Base-by-base conservation (phyloP, 2,888 invertebrate species). In the Salticus scenicus region DNA sequence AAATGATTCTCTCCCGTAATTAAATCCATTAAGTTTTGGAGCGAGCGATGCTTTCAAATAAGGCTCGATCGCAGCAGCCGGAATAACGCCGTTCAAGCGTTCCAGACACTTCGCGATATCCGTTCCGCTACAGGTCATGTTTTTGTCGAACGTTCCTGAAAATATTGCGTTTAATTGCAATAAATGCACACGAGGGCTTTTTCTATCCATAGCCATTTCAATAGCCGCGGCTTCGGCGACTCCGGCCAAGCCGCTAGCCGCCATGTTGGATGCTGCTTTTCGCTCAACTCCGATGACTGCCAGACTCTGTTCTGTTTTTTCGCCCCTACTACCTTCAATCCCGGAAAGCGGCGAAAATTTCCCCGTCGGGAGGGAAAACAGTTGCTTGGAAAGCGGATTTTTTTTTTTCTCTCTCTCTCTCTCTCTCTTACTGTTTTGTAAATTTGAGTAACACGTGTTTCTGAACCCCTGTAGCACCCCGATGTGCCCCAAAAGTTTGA, bases 241-340 rank as follows among this genome's bases (percentile, higher is more conserved):
- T 17, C 47, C 73, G 51, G 75, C 83, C 83, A 83, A 83, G 83
- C 83, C 83, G 83, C 83, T 83, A 73, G 83, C 83, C 83, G 83
- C 83, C 83, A 83, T 83, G 71, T 83, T 57, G 10, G 67, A 67
- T 67, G 33, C 67, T 67, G 67, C 67, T 67, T 31, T 66, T 67
- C 66, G 2, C 73, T 73, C 73, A 72, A 80, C 72, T 73, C 47
- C 72, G 33, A n/a, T n/a, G 8, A 31, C 37, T 41, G 20, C 5
- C 57, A 24, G 4, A 10, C 64, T 14, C 27, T 12, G 24, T 27
- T 63, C 14, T 63, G 17, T 63, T 63, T 63, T 63, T 63, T 63
- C 28, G 27, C 33, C 57, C 30, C 63, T 20, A 47, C 24, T n/a
- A n/a, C n/a, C n/a, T n/a, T n/a, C 41, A 24, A 33, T 27, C 41